These are phyloP conservation scores for Pagrus major DNA, from an alignment of 2,113 vertebrate genomes.

Conservation along the genomic window DNA sequence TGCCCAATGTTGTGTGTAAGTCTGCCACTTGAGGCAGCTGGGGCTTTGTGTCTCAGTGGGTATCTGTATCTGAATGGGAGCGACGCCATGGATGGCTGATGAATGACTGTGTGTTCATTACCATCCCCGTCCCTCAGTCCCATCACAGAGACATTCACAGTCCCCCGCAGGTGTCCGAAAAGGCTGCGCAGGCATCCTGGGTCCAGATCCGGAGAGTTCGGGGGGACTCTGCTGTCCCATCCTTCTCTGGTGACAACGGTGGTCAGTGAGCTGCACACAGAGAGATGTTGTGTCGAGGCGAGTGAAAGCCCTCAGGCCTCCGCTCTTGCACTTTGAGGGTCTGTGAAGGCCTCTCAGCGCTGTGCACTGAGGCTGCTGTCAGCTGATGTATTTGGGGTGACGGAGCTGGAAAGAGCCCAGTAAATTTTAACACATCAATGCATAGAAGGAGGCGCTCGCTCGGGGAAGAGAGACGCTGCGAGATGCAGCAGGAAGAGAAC, in stretches of 20 bases:
- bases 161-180: slow-evolving; percentile 75
- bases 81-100: slow-evolving; percentile 71
- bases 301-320: slow-evolving; percentile 61
- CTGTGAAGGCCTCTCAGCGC: slow-evolving; percentile 56
- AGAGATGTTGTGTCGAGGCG: slow-evolving; percentile 61
- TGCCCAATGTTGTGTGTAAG: slow-evolving; percentile 70
- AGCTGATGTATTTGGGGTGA: slow-evolving; percentile 55
- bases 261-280: slow-evolving; percentile 61
- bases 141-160: slow-evolving; percentile 75
- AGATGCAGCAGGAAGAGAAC: slow-evolving; percentile 26
- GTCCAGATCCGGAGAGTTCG: slow-evolving; percentile 64
- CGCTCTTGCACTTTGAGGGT: slow-evolving; percentile 36
- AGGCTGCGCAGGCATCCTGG: slow-evolving; percentile 50
- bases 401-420: slow-evolving; percentile 59
- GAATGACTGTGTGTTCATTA: slow-evolving; percentile 75
- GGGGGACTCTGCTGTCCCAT: slow-evolving; percentile 28
- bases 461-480: neutral
- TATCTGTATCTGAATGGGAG: slow-evolving; percentile 73
- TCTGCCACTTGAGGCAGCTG: slow-evolving; percentile 75
- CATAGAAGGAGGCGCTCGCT: slow-evolving; percentile 27
- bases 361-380: slow-evolving; percentile 51
- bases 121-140: slow-evolving; percentile 48
- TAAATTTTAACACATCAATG: slow-evolving; percentile 50
- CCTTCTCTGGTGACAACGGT: slow-evolving; percentile 40
- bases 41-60: slow-evolving; percentile 74